These are phyloP conservation scores for Troides aeacus DNA, from an alignment of 2,888 invertebrate genomes.

Conservation along the genomic window DNA sequence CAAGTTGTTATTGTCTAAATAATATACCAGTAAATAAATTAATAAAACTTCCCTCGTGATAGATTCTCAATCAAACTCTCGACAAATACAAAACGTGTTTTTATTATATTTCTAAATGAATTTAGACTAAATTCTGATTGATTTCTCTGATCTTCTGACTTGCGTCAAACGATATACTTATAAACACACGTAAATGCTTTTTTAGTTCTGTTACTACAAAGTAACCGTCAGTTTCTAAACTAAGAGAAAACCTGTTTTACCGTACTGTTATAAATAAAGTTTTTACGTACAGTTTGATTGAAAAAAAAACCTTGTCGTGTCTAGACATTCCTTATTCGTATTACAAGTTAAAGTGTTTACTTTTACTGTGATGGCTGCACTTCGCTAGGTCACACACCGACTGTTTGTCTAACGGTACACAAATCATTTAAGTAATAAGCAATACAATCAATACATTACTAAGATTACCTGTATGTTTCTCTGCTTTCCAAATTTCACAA, in stretches of 20 bases:
- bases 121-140: no score
- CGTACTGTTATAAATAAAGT: slow-evolving; percentile 13
- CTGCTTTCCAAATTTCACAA: not conserved
- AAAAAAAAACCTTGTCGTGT: slow-evolving; percentile 34
- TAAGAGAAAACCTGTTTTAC: not conserved
- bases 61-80: no score
- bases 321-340: slow-evolving; percentile 38
- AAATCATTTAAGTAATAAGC: slow-evolving; percentile 37
- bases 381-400: slow-evolving; percentile 33
- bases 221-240: not conserved
- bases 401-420: slow-evolving; percentile 39
- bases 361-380: slow-evolving; percentile 28
- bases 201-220: not conserved
- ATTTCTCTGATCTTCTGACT: no score
- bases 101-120: no score
- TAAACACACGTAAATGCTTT: not conserved
- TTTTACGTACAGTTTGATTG: not conserved
- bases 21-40: no score
- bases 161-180: no score
- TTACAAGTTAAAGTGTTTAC: slow-evolving; percentile 22
- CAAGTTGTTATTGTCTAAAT: no score
- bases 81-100: no score
- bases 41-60: no score
- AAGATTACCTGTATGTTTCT: not conserved
- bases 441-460: slow-evolving; percentile 35